Evolutionary conservation across 2,113 vertebrate species (phyloP).

Genomic region (Dicerorhinus sumatrensis): DNA sequence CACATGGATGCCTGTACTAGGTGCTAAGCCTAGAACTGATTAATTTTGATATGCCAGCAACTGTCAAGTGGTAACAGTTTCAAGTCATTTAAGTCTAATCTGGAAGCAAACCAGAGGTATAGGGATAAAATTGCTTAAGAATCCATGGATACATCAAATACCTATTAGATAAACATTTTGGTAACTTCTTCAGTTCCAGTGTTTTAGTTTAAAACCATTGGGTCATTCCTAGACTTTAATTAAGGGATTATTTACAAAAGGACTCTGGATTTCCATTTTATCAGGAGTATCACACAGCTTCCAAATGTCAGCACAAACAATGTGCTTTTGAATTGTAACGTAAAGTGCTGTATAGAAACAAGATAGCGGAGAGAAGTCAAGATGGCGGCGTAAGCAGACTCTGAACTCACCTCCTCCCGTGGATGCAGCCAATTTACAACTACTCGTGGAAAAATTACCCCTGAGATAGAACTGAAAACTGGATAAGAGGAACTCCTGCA

Average conservation of each 20-base stretch:
- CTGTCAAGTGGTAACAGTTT: slow-evolving; percentile 60
- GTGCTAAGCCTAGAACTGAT: slow-evolving; percentile 17
- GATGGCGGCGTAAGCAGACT: no score
- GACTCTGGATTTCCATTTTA: background rate
- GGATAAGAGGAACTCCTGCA: no score
- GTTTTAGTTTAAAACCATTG: slow-evolving; percentile 37
- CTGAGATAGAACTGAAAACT: no score
- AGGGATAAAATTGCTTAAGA: background rate
- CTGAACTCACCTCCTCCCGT: no score
- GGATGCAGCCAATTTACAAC: no score
- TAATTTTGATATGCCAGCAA: slow-evolving; percentile 49
- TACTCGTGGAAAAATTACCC: no score
- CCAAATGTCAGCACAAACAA: background rate
- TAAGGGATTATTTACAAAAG: slow-evolving; percentile 28
- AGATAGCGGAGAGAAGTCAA: background rate
- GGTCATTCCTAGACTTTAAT: background rate
- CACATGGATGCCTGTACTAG: slow-evolving; percentile 33
- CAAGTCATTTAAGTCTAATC: slow-evolving; percentile 35
- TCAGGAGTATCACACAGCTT: background rate
- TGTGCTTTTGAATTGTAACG: slow-evolving; percentile 21
- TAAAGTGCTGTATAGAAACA: slow-evolving; percentile 5
- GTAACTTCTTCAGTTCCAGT: background rate
- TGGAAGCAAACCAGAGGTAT: slow-evolving; percentile 15
- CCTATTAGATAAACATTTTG: slow-evolving; percentile 18
- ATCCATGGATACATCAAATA: slow-evolving; percentile 2